Evolutionary conservation across 1,140 invertebrate species (phyloP).

Genomic region (Panagrolaimus sp.): DNA sequence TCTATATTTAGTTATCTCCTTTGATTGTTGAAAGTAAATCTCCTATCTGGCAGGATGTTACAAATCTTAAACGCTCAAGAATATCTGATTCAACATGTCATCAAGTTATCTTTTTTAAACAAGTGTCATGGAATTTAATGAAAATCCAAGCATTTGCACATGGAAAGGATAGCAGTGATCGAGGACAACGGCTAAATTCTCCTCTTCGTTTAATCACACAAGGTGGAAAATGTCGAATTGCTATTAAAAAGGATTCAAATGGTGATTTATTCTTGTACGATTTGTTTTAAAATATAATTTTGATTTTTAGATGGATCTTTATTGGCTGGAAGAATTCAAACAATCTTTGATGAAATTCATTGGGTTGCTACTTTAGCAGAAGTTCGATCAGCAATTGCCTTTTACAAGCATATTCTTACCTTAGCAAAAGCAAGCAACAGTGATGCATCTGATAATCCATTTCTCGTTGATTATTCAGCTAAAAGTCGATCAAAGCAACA

Average conservation of each 20-base stretch:
- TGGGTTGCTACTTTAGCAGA: conserved; percentile 91
- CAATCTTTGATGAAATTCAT: conserved; percentile 89
- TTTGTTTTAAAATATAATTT: conserved; percentile 1
- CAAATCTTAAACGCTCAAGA: conserved; percentile 74
- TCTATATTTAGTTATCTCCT: conserved; percentile 73
- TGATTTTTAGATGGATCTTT: conserved; percentile 77
- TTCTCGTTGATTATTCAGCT: conserved; percentile 56
- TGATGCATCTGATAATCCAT: conserved; percentile 75
- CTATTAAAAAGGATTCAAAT: conserved; percentile 84
- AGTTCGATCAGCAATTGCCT: conserved; percentile 84
- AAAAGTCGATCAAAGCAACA: conserved; percentile 3
- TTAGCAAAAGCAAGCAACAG: conserved; percentile 77
- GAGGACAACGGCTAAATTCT: conserved; percentile 62
- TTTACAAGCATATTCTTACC: conserved; percentile 80
- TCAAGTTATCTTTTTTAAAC: conserved; percentile 91
- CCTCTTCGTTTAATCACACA: conserved; percentile 87
- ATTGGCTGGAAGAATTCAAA: conserved; percentile 79
- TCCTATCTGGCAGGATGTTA: conserved; percentile 76
- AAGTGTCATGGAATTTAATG: conserved; percentile 80
- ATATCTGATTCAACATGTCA: conserved; percentile 80
- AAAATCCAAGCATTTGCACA: conserved; percentile 52
- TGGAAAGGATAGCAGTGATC: conserved; percentile 9
- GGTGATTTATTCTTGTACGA: conserved; percentile 64
- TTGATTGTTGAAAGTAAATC: conserved; percentile 85
- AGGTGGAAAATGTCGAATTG: conserved; percentile 86